Evolutionary conservation across 2,113 vertebrate species (phyloP).

Genomic region (Pterocles burchelli): DNA sequence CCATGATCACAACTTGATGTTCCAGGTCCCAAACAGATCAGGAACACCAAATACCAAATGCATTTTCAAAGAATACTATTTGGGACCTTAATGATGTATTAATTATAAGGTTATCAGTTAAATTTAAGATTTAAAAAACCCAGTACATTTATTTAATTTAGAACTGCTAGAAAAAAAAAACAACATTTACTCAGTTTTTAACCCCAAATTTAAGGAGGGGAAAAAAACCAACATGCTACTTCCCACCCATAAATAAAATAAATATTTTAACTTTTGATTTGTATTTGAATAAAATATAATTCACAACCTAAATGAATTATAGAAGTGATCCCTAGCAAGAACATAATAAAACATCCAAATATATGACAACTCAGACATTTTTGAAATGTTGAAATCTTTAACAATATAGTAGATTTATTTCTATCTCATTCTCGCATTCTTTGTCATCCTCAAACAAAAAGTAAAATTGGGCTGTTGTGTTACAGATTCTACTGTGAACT

Average conservation of each 20-base stretch:
- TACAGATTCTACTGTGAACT: not conserved
- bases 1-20: not conserved
- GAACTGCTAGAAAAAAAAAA: not conserved
- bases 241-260: not conserved
- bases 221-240: not conserved
- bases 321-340: not conserved
- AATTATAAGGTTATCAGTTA: not conserved
- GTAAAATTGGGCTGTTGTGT: not conserved
- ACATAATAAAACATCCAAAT: not conserved
- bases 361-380: not conserved
- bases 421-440: not conserved
- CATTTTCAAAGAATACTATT: not conserved
- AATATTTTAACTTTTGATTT: not conserved
- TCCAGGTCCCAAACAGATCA: not conserved
- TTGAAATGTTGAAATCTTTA: not conserved
- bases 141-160: not conserved
- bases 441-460: not conserved
- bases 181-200: not conserved
- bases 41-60: not conserved
- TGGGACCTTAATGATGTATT: not conserved
- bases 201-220: not conserved
- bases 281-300: not conserved
- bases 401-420: not conserved
- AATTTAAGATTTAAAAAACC: not conserved
- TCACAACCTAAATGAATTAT: not conserved